These are phyloP conservation scores for Chamaetylas fuelleborni DNA, from an alignment of 2,113 vertebrate species.

Conservation along the genomic window DNA sequence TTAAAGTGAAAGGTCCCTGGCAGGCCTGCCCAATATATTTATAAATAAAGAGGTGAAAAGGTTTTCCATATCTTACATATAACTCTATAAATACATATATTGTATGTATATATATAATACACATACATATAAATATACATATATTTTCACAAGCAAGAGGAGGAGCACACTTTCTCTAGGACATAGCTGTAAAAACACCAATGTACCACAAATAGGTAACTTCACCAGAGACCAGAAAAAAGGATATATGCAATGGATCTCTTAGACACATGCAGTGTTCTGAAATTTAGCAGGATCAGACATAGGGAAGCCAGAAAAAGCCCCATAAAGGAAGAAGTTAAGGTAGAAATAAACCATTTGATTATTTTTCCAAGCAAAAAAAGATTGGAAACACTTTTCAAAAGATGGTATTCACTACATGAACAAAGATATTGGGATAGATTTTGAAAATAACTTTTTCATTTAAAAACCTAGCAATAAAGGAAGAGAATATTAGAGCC, in stretches of 20 bases:
- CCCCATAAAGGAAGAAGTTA: background rate
- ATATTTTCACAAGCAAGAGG: background rate
- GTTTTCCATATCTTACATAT: accelerated
- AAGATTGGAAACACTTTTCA: background rate
- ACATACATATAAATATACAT: too few relatives aligned
- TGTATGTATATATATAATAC: too few relatives aligned
- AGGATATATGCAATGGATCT: background rate
- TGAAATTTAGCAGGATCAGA: background rate
- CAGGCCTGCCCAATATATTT: background rate
- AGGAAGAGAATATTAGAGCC: background rate
- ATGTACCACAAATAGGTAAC: background rate
- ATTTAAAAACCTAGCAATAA: background rate
- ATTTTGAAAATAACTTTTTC: background rate
- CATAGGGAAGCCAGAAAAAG: background rate
- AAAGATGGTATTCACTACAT: background rate
- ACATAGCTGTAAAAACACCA: background rate
- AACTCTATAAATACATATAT: background rate
- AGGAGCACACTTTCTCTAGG: background rate
- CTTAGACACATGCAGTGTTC: background rate
- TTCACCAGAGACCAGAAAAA: background rate
- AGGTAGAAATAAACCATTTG: background rate
- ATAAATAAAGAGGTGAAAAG: background rate
- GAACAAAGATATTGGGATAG: background rate
- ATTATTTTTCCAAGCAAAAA: background rate
- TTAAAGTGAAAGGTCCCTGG: background rate